Evolutionary conservation across 2,797 vertebrate genomes (phyloP).

Genomic region (Pseudomugil gertrudae): DNA sequence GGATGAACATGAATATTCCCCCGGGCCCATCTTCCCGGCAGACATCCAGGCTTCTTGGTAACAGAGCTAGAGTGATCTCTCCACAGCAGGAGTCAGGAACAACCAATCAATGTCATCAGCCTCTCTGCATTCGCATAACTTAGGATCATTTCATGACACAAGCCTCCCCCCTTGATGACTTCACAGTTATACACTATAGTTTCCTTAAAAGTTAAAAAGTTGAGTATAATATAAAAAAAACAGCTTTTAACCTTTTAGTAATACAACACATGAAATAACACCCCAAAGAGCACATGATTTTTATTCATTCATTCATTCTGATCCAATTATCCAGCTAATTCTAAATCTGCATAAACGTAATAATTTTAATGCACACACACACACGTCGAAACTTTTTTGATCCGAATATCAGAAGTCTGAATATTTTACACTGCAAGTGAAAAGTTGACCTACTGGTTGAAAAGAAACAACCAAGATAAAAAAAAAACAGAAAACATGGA

Average conservation of each 20-base stretch:
- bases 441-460: no score
- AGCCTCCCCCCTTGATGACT: slow-evolving; percentile 9
- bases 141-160: slow-evolving; percentile 48
- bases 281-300: no score
- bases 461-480: no score
- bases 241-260: no score
- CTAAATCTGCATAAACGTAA: no score
- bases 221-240: not conserved
- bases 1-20: slow-evolving; percentile 46
- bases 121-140: slow-evolving; percentile 24
- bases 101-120: slow-evolving; percentile 61
- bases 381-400: no score
- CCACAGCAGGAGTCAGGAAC: slow-evolving; percentile 46
- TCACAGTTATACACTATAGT: not conserved
- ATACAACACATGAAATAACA: no score
- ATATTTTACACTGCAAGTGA: not conserved
- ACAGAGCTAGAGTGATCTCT: slow-evolving; percentile 53
- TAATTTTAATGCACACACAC: no score
- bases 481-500: no score
- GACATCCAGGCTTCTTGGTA: slow-evolving; percentile 61
- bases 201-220: not conserved
- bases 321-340: no score
- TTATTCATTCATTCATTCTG: no score
- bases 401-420: no score
- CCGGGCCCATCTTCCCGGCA: slow-evolving; percentile 50